Base-by-base conservation (phyloP, 2,888 invertebrate genomes). In the Heterodera filipjevi region DNA sequence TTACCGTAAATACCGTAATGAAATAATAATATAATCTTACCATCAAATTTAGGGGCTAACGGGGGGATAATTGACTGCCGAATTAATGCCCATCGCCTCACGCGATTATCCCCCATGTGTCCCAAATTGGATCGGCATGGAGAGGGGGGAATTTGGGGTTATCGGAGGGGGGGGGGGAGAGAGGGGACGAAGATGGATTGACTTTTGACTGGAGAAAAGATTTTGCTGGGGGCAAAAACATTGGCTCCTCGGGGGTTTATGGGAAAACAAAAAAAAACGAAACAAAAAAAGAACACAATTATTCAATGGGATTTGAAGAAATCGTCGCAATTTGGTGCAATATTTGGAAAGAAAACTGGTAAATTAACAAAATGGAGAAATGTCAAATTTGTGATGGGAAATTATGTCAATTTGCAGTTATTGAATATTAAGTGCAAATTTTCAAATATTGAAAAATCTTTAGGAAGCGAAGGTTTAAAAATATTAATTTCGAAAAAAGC, bases 91-190 rank as follows among this genome's bases (percentile, higher is more conserved):
- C 68, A 33, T 39, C 68, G 22, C 68, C n/a, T 39, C 68, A 59
- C 59, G 59, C 59, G 59, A 59, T 59, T 59, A n/a, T 59, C 59
- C 27, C 59, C n/a, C 59, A 39, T 39, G 39, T 39, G 39, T 39
- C n/a, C 59, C 2, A 59, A 59, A 59, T 59, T 59, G 59, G 59
- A 59, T 59, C 59, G n/a, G 59, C 59, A 59, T 59, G 59, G 59
- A 59, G 27, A 27, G n/a, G 5, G 53, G 19, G 49, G n/a, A 49
- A 16, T 49, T 49, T 16, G 49, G 49, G 49, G 49, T 1, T 10
- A 6, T 39, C 39, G 6, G n/a, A 27, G 59, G 27, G 59, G 5
- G 1, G 27, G 53, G 5, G 53, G 5, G 53, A 19, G 53, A 44
- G 16, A 14, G 49, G 16, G 16, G 59, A 59, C 27, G 59, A 59